Conservation (phyloP, 2,888 invertebrate species). For the Melanophora roralis region DNA sequence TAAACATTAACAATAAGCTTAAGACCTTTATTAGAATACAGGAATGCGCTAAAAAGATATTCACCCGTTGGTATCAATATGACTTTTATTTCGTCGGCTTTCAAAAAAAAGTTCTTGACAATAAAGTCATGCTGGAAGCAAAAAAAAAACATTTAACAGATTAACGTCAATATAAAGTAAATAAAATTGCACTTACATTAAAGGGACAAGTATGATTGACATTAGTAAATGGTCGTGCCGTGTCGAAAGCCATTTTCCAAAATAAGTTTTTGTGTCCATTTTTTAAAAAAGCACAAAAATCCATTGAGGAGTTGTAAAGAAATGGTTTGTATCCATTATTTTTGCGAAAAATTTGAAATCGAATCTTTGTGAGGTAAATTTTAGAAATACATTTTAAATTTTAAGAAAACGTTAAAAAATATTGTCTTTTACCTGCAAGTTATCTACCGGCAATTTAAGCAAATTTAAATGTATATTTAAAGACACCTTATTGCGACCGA, state of each 20-base stretch:
- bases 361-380: not conserved
- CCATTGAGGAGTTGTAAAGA: slow-evolving; percentile 13
- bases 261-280: slow-evolving; percentile 13
- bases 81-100: not conserved
- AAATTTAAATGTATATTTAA: not conserved
- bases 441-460: not conserved
- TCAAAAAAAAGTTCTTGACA: not conserved
- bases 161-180: not conserved
- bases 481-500: not conserved
- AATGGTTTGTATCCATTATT: slow-evolving; percentile 17
- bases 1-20: not conserved
- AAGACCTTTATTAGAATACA: not conserved
- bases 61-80: not conserved
- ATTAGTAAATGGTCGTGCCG: not conserved
- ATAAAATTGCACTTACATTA: not conserved
- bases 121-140: not conserved
- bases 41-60: not conserved
- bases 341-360: not conserved
- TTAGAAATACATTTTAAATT: not conserved
- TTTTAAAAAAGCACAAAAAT: slow-evolving; percentile 7
- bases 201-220: slow-evolving; percentile 18
- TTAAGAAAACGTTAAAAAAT: not conserved
- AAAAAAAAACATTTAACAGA: not conserved
- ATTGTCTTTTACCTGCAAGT: not conserved
- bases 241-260: slow-evolving; percentile 19